Percentiles rank a stretch among this genome's conserved stretches.
Evolutionary conservation across 1,140 invertebrate genomes (phyloP).

Genomic region (Drosophila mojavensis): DNA sequence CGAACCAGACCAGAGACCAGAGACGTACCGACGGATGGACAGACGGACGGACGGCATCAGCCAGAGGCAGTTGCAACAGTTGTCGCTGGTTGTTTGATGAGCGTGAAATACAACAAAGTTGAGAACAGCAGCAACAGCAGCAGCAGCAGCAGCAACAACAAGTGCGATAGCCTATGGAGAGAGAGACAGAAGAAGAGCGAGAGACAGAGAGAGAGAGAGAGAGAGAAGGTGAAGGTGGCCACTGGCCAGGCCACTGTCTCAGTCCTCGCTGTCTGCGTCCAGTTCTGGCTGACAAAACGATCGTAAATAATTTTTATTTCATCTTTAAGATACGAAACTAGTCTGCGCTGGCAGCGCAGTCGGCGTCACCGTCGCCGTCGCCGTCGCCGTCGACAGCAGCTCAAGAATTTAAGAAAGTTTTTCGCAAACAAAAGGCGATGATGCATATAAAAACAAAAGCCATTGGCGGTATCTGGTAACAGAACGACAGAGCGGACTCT

Average conservation of each 20-base stretch:
- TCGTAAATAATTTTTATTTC: slow-evolving; percentile 83
- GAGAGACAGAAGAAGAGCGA: slow-evolving; percentile 23
- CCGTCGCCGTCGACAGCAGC: slow-evolving; percentile 27
- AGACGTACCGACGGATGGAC: background rate
- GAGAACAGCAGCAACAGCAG: slow-evolving; percentile 54
- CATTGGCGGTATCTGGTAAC: slow-evolving; percentile 15
- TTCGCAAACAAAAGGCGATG: slow-evolving; percentile 75
- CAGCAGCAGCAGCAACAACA: slow-evolving; percentile 41
- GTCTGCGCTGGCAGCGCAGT: slow-evolving; percentile 58
- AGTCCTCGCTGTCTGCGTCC: slow-evolving; percentile 47
- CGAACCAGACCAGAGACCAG: slow-evolving; percentile 41
- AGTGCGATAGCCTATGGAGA: slow-evolving; percentile 37
- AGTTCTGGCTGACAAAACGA: slow-evolving; percentile 80
- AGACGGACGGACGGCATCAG: background rate
- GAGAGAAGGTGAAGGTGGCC: slow-evolving; percentile 3
- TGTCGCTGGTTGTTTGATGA: slow-evolving; percentile 75
- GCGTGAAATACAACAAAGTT: slow-evolving; percentile 76
- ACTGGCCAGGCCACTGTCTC: slow-evolving; percentile 3
- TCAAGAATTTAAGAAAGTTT: slow-evolving; percentile 79
- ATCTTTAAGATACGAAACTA: slow-evolving; percentile 79
- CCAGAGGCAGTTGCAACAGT: slow-evolving; percentile 59
- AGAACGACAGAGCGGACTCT: slow-evolving; percentile 19
- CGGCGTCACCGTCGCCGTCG: slow-evolving; percentile 5
- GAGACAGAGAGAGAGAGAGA: slow-evolving; percentile 11
- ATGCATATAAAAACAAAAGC: slow-evolving; percentile 57